Conservation (phyloP, 2,113 vertebrate genomes). For the Irena cyanogastra region DNA sequence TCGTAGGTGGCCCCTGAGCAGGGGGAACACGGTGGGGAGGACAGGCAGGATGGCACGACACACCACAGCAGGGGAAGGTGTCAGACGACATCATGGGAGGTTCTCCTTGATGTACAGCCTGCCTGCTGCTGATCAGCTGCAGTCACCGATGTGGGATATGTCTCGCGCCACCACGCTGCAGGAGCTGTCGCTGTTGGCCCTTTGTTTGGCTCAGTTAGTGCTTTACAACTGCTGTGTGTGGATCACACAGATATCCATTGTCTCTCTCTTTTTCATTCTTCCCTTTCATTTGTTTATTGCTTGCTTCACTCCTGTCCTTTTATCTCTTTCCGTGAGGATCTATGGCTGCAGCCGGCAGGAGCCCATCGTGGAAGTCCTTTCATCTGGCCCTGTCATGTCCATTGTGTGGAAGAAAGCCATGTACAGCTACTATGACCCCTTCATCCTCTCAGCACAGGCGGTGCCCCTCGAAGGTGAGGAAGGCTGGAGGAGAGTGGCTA, state of each 20-base stretch:
- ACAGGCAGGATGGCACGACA: neutral
- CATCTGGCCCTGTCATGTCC: constrained; percentile 84
- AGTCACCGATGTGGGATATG: constrained; percentile 4
- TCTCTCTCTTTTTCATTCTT: neutral
- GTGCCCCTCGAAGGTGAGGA: constrained; percentile 78
- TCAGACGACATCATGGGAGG: neutral
- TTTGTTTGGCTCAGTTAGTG: neutral
- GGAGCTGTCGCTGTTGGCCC: neutral
- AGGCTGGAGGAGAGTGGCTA: neutral
- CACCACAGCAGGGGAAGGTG: constrained; percentile 19
- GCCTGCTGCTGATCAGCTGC: neutral
- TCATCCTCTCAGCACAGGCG: constrained; percentile 78
- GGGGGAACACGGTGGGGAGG: rapidly evolving
- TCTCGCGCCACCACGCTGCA: neutral
- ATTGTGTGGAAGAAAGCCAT: constrained; percentile 91
- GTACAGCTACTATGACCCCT: constrained; percentile 86
- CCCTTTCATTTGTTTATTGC: neutral
- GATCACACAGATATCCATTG: neutral
- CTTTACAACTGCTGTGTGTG: neutral
- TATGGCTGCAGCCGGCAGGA: constrained; percentile 89
- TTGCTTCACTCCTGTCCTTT: neutral
- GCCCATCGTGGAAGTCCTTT: constrained; percentile 78
- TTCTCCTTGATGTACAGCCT: constrained; percentile 8
- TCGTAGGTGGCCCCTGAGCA: constrained; percentile 78
- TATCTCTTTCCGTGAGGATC: constrained; percentile 65